Percentiles rank a stretch among this genome's conserved stretches.
These are phyloP conservation scores for Taeniopygia guttata DNA, from an alignment of 2,797 vertebrate genomes.

Conservation along the genomic window DNA sequence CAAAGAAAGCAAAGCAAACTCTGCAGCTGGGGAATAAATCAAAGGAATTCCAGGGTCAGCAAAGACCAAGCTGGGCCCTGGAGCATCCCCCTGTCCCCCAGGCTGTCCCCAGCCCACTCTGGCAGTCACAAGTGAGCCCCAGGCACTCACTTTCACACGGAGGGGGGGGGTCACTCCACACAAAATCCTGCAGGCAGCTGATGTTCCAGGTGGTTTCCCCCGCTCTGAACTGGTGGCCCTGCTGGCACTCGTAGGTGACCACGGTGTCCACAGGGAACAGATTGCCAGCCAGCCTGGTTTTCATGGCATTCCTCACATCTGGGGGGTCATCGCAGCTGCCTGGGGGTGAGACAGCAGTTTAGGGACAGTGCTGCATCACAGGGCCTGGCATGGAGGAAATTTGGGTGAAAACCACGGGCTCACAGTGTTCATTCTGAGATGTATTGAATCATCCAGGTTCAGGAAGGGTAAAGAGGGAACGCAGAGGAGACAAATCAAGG, in stretches of 20 bases:
- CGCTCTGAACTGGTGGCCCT: neutral
- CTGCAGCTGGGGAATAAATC: neutral
- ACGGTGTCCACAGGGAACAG: conserved; percentile 1
- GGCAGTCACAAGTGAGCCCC: fast-evolving
- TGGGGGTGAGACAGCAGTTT: neutral
- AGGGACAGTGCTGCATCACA: neutral
- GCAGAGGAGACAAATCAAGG: neutral
- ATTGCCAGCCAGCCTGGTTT: neutral
- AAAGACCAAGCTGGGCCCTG: neutral
- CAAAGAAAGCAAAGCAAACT: neutral
- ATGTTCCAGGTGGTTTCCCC: neutral
- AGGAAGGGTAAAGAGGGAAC: neutral
- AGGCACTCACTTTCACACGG: neutral
- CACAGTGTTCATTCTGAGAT: fast-evolving
- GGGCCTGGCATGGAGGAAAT: neutral
- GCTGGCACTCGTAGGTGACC: neutral
- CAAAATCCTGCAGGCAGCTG: neutral
- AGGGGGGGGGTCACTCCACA: neutral
- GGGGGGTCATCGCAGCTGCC: conserved; percentile 51
- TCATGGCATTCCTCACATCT: neutral
- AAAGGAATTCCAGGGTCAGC: neutral
- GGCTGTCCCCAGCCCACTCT: neutral
- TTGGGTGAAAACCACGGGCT: fast-evolving
- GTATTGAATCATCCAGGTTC: fast-evolving
- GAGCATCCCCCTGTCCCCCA: neutral